Base-by-base conservation (phyloP, 2,797 vertebrate genomes). In the Odontamblyopus rebecca region DNA sequence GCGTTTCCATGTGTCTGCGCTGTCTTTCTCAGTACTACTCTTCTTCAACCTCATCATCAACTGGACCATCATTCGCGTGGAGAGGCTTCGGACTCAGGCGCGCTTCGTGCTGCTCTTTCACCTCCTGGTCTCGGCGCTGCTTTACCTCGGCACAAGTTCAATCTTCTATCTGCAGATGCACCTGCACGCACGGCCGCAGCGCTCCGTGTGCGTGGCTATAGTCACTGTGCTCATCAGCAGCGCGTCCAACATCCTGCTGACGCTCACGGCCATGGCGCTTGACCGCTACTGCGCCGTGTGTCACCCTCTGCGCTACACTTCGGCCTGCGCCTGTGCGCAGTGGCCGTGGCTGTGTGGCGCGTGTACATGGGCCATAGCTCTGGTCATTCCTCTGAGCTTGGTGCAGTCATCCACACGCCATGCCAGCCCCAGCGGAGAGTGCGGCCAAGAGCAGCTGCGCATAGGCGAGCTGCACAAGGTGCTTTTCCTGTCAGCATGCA, bases 31-130 rank as follows among this genome's bases (percentile, higher is more conserved):
- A 4, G 80, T 93, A 11, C 75, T 95, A 30, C 84, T 91, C 23
- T 71, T 93, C 83, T 94, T 94, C 86, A 95, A 94, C 80, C 60
- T 94, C 67, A 8, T 94, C 63, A 94, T 95, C 68, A 93, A 92
- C 84, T 92, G 85, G 85, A 92, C 93, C 29, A 94, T 94, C 3
- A 6, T 92, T 0, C 82, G 91, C 6, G 90, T 91, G 44, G 71
- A 82, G 81, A 81, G 82, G 0, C 90, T 95, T 0, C 89, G 93
- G 48, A 62, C 68, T 0, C 93, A 92, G 1, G 92, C 89, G 1
- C 92, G 94, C 72, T 95, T 94, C 76, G 93, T 93, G 62, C 85
- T 95, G 67, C 71, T 94, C 0, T 91, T 95, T 78, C 89, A 94
- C 78, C 84, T 95, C 77, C 78, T 95, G 48, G 69, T 92, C 16